Conservation (phyloP, 2,113 vertebrate species). For the Steatornis caripensis region DNA sequence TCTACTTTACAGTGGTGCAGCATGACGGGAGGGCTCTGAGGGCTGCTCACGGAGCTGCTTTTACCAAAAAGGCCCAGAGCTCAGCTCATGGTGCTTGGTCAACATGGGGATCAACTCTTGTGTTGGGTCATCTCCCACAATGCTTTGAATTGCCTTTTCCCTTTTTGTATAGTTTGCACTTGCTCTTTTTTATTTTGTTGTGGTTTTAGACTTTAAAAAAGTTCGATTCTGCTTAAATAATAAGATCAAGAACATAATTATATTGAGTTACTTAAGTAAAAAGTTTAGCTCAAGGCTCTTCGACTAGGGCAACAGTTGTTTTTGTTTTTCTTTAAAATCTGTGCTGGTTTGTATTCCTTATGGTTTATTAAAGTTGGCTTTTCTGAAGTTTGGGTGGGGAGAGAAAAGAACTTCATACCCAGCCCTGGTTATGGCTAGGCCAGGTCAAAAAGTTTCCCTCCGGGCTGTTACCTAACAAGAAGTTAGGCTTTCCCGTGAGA, state of each 20-base stretch:
- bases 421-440: not conserved
- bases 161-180: not conserved
- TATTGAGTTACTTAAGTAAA: not conserved
- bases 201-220: not conserved
- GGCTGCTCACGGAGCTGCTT: not conserved
- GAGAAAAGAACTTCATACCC: not conserved
- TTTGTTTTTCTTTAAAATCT: not conserved
- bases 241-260: not conserved
- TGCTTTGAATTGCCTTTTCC: not conserved
- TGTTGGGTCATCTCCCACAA: not conserved
- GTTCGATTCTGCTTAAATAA: not conserved
- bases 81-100: not conserved
- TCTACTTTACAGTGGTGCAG: not conserved
- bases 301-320: not conserved
- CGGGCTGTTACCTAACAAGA: not conserved
- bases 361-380: not conserved
- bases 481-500: not conserved
- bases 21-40: not conserved
- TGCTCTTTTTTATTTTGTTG: not conserved
- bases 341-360: not conserved
- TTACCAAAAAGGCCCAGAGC: not conserved
- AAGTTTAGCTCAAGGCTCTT: not conserved
- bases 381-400: not conserved
- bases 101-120: not conserved
- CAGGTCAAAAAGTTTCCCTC: not conserved